phyloP scores from a whole-genome alignment of 2,113 vertebrate genomes.

The Heterotilapia buettikoferi region DNA sequence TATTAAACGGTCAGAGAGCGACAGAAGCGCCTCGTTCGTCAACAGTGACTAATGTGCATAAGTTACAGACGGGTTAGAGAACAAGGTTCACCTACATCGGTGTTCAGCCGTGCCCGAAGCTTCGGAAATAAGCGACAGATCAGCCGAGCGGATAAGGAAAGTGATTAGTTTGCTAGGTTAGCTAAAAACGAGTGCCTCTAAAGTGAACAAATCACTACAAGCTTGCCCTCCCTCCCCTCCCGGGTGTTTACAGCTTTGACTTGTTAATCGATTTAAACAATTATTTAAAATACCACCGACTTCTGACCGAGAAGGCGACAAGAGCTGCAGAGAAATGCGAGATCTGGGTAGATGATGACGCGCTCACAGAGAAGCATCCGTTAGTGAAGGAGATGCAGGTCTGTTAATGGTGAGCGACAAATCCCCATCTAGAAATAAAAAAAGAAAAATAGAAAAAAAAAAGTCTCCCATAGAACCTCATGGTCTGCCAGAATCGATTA shows the following conservation, averaged over 20 bases:
- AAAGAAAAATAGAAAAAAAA: background rate
- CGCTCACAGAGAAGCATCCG: background rate
- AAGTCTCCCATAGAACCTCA: conserved; percentile 21
- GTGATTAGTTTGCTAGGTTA: conserved; percentile 17
- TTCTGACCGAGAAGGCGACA: conserved; percentile 6
- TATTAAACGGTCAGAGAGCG: conserved; percentile 43
- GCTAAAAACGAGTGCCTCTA: conserved; percentile 25
- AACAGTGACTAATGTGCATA: conserved; percentile 48
- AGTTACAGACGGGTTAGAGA: conserved; percentile 17
- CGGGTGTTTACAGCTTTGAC: conserved; percentile 71
- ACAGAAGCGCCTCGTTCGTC: conserved; percentile 51
- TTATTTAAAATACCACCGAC: background rate
- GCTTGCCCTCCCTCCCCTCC: conserved; percentile 49
- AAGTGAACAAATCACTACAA: conserved; percentile 66
- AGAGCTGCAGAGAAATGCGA: conserved; percentile 26
- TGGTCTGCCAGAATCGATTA: conserved; percentile 15
- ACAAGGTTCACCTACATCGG: background rate
- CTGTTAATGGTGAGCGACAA: background rate
- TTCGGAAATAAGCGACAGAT: background rate
- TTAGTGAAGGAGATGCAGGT: conserved; percentile 19
- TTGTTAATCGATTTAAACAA: conserved; percentile 55
- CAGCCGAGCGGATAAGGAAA: background rate
- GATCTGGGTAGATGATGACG: background rate
- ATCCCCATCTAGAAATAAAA: background rate
- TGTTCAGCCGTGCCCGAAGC: conserved; percentile 28